A percentile compares a stretch with the other conserved stretches of the same genome.
Evolutionary conservation across 2,113 vertebrate genomes (phyloP).

Genomic region (Crotalus viridis): DNA sequence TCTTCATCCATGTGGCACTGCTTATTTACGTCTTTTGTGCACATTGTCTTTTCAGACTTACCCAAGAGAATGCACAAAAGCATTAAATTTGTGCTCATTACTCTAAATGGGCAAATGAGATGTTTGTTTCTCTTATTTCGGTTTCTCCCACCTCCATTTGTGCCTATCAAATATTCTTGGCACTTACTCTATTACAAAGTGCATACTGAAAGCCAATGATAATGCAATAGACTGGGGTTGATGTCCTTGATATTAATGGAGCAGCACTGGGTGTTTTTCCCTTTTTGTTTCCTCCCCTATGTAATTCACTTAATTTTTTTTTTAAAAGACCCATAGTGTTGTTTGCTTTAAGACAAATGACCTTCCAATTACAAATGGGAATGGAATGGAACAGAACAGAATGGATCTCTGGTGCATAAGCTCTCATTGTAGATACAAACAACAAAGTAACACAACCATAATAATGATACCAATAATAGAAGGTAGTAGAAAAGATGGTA

Average conservation of each 20-base stretch:
- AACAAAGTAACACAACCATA: background rate
- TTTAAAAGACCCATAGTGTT: background rate
- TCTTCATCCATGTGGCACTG: background rate
- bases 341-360: background rate
- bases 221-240: background rate
- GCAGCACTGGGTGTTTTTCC: background rate
- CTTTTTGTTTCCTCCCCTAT: background rate
- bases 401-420: background rate
- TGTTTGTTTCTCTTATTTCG: background rate
- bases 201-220: background rate
- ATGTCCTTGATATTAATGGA: background rate
- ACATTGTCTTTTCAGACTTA: background rate
- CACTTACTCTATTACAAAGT: background rate
- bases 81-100: background rate
- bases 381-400: background rate
- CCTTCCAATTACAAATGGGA: background rate
- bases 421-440: background rate
- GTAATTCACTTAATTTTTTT: background rate
- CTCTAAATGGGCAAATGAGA: constrained; percentile 18
- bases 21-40: background rate
- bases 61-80: background rate
- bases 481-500: background rate
- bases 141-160: background rate
- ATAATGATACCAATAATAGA: background rate
- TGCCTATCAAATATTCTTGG: constrained; percentile 2